These are phyloP conservation scores for Thaumetopoea pityocampa DNA, from an alignment of 1,140 invertebrate species.

Conservation along the genomic window DNA sequence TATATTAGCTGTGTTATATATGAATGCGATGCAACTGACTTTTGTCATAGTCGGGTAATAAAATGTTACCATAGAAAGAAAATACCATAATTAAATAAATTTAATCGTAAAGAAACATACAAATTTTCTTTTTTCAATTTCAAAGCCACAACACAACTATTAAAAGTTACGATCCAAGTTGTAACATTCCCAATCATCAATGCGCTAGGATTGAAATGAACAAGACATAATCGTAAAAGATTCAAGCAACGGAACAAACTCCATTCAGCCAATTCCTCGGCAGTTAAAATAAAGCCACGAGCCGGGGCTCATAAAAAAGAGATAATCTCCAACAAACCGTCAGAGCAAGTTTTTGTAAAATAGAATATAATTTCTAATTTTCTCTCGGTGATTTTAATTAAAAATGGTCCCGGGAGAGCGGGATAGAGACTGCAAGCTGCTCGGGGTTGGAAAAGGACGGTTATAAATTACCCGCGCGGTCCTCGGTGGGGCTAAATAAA, in stretches of 20 bases:
- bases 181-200: constrained; percentile 48
- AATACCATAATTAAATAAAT: too few species aligned
- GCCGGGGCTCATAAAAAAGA: constrained; percentile 72
- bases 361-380: constrained; percentile 77
- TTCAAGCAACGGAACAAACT: constrained; percentile 42
- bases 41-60: too few species aligned
- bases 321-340: constrained; percentile 72
- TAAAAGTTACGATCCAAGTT: constrained; percentile 26
- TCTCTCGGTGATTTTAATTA: constrained; percentile 74
- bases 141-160: too few species aligned
- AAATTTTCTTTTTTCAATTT: too few species aligned
- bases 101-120: too few species aligned
- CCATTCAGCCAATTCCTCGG: constrained; percentile 64
- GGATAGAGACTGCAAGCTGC: constrained; percentile 37
- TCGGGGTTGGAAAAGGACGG: constrained; percentile 54
- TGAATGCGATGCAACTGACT: too few species aligned
- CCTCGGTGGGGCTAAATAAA: constrained; percentile 70
- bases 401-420: constrained; percentile 68
- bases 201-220: constrained; percentile 48
- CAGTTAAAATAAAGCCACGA: constrained; percentile 63
- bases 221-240: constrained; percentile 58
- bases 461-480: constrained; percentile 60
- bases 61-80: too few species aligned
- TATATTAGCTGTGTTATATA: too few species aligned
- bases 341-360: constrained; percentile 74